phyloP scores from a whole-genome alignment of 2,797 vertebrate species.

The Lacerta bilineata region DNA sequence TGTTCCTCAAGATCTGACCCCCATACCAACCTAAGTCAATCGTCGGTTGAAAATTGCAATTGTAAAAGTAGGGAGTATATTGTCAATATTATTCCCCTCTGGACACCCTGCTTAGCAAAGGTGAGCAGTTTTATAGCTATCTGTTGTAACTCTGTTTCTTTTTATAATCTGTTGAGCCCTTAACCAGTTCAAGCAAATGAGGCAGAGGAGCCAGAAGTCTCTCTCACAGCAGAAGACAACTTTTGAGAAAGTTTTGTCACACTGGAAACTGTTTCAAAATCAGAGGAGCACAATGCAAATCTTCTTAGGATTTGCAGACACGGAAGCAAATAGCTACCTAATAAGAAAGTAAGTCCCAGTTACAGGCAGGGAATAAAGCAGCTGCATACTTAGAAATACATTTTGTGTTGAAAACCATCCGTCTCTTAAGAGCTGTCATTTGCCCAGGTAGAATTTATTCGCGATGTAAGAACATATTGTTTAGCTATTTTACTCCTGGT shows the following conservation, averaged over 20 bases:
- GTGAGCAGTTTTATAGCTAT: too few relatives aligned
- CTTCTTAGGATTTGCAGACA: neutral
- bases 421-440: conserved; percentile 31
- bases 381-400: conserved; percentile 38
- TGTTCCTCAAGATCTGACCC: too few relatives aligned
- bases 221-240: neutral
- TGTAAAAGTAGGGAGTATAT: too few relatives aligned
- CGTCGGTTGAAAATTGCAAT: too few relatives aligned
- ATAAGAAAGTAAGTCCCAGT: neutral
- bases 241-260: neutral
- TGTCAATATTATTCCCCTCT: too few relatives aligned
- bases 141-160: neutral
- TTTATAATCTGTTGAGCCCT: neutral
- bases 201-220: too few relatives aligned
- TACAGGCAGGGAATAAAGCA: conserved; percentile 16
- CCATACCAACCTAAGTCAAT: too few relatives aligned
- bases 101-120: too few relatives aligned
- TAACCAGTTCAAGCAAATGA: neutral
- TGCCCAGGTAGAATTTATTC: conserved; percentile 62
- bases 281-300: neutral
- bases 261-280: neutral
- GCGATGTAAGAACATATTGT: conserved; percentile 66
- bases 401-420: conserved; percentile 45
- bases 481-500: conserved; percentile 51
- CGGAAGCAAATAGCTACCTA: rapidly evolving